These are phyloP conservation scores for Apoda limacodes DNA, from an alignment of 2,888 invertebrate genomes.

Conservation along the genomic window DNA sequence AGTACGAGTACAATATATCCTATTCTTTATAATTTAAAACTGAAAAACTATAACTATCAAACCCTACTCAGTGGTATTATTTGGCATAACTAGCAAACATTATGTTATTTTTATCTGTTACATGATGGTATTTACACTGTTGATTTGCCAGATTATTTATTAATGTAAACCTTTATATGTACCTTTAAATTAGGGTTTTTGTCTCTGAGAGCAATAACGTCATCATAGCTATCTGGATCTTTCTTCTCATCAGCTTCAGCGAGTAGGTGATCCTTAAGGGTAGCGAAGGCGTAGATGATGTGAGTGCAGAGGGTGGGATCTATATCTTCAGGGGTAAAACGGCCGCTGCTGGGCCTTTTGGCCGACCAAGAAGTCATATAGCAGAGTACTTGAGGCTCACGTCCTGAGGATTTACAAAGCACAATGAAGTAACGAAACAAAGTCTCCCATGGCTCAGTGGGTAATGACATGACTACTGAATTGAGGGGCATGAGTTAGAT, in stretches of 20 bases:
- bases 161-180: conserved; percentile 9
- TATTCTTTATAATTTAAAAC: no score
- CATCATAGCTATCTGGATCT: conserved; percentile 87
- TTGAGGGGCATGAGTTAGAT: no score
- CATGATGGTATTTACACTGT: conserved; percentile 2
- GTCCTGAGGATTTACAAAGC: conserved; percentile 74
- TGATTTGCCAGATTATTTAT: not conserved
- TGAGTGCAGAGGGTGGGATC: conserved; percentile 93
- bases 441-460: no score
- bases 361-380: conserved; percentile 97
- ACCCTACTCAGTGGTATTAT: no score
- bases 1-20: no score
- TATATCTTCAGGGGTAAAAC: conserved; percentile 90
- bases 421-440: no score
- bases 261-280: conserved; percentile 86
- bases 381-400: conserved; percentile 90
- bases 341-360: conserved; percentile 88
- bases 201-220: conserved; percentile 86
- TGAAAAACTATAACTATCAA: no score
- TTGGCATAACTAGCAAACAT: no score
- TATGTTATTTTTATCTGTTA: conserved; percentile 2
- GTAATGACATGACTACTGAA: no score
- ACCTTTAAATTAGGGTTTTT: conserved; percentile 91
- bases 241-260: conserved; percentile 84
- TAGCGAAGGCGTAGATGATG: conserved; percentile 94